A percentile compares a stretch with the other conserved stretches of the same genome.
Evolutionary conservation across 2,797 vertebrate genomes (phyloP).

Genomic region (Micropoecilia bifurca): DNA sequence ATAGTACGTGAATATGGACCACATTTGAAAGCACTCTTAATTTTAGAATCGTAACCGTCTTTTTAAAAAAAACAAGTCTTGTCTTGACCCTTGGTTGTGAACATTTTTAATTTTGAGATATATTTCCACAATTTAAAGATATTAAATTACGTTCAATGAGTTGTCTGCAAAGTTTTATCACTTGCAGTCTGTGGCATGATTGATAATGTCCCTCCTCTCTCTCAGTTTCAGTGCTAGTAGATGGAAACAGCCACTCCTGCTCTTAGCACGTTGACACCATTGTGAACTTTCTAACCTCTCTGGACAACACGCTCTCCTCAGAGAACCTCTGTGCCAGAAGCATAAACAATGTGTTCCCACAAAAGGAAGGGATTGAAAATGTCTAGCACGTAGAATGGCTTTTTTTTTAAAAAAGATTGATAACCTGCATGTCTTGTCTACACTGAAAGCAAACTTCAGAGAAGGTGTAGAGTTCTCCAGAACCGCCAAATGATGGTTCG

Average conservation of each 20-base stretch:
- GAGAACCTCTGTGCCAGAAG: constrained; percentile 1
- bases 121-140: background rate
- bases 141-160: background rate
- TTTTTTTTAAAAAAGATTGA: background rate
- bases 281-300: constrained; percentile 20
- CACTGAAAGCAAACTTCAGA: constrained; percentile 5
- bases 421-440: background rate
- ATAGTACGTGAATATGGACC: background rate
- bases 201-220: background rate
- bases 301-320: background rate
- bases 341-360: background rate
- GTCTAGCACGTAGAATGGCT: background rate
- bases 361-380: constrained; percentile 1
- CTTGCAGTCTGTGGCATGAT: background rate
- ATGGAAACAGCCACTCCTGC: constrained; percentile 1
- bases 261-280: constrained; percentile 3
- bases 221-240: background rate
- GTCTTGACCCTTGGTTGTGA: background rate
- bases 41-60: background rate
- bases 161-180: background rate
- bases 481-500: constrained; percentile 8
- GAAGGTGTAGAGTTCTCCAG: constrained; percentile 4
- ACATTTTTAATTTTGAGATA: background rate
- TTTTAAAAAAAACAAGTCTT: background rate
- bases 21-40: background rate